Conservation (phyloP, 1,140 invertebrate species). For the Adelges cooleyi region DNA sequence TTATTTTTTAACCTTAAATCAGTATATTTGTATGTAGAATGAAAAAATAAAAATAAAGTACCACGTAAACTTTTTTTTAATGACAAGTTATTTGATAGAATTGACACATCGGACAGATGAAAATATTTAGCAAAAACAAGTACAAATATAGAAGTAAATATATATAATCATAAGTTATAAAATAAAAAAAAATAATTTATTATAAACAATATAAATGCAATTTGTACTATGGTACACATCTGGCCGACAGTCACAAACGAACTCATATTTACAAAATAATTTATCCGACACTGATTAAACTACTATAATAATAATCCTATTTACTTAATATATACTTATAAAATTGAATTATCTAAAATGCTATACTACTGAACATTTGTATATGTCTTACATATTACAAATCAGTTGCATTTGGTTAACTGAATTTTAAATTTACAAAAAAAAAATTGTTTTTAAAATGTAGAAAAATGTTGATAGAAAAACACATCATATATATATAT, state of each 20-base stretch:
- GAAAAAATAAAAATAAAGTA: too few species aligned
- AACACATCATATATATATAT: conserved; percentile 18
- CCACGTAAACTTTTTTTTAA: neutral
- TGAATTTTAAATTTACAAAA: neutral
- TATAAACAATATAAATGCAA: conserved; percentile 18
- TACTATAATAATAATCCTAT: neutral
- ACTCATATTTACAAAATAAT: conserved; percentile 11
- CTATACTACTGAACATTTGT: neutral
- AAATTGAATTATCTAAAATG: neutral
- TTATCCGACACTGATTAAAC: neutral
- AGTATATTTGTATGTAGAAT: too few species aligned
- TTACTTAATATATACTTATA: neutral
- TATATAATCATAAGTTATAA: too few species aligned
- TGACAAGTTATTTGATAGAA: conserved; percentile 13
- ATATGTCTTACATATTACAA: neutral
- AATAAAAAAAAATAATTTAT: too few species aligned
- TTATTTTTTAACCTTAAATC: neutral
- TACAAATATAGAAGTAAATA: conserved; percentile 3
- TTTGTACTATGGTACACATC: conserved; percentile 21
- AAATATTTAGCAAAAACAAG: conserved; percentile 1
- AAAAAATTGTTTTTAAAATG: neutral
- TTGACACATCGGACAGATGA: conserved; percentile 20
- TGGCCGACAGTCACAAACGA: conserved; percentile 1
- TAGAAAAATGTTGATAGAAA: neutral
- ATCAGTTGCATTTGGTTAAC: neutral